phyloP scores from a whole-genome alignment of 2,797 vertebrate genomes.

The Triplophysa yarkandensis region DNA sequence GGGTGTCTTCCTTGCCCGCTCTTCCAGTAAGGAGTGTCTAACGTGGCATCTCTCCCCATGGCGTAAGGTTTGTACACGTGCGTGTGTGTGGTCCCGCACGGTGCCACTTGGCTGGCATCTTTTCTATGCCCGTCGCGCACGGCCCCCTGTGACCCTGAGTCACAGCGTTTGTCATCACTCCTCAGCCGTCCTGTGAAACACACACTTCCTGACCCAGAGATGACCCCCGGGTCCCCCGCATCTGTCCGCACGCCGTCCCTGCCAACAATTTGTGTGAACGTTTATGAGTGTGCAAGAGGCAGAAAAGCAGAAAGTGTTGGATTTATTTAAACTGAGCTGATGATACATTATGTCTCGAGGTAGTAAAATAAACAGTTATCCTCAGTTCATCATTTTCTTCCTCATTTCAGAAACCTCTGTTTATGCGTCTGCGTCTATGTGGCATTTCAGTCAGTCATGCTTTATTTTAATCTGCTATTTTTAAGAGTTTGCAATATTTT shows the following conservation, averaged over 20 bases:
- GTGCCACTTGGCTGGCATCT: slow-evolving; percentile 57
- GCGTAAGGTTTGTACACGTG: slow-evolving; percentile 17
- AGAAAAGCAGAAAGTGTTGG: slow-evolving; percentile 37
- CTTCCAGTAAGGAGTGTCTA: slow-evolving; percentile 51
- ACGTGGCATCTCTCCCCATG: slow-evolving; percentile 44
- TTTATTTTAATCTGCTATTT: slow-evolving; percentile 54
- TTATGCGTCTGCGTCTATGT: slow-evolving; percentile 35
- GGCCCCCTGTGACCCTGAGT: slow-evolving; percentile 40
- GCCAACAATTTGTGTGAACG: slow-evolving; percentile 28
- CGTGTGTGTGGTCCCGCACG: slow-evolving; percentile 40
- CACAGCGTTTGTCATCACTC: slow-evolving; percentile 29
- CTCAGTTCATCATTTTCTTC: slow-evolving; percentile 50
- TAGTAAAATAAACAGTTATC: slow-evolving; percentile 56
- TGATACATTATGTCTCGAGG: slow-evolving; percentile 53
- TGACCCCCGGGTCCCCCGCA: slow-evolving; percentile 31
- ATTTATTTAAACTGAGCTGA: slow-evolving; percentile 57
- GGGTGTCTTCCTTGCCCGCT: slow-evolving; percentile 41
- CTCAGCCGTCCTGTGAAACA: slow-evolving; percentile 31
- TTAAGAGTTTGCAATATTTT: slow-evolving; percentile 27
- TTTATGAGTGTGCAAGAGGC: slow-evolving; percentile 44
- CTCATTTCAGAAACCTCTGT: slow-evolving; percentile 43
- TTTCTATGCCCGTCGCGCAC: slow-evolving; percentile 26
- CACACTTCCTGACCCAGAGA: slow-evolving; percentile 26
- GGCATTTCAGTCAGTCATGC: slow-evolving; percentile 64
- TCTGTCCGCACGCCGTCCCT: slow-evolving; percentile 34